phyloP scores from a whole-genome alignment of 2,113 vertebrate genomes.

The Poeciliopsis occidentalis region DNA sequence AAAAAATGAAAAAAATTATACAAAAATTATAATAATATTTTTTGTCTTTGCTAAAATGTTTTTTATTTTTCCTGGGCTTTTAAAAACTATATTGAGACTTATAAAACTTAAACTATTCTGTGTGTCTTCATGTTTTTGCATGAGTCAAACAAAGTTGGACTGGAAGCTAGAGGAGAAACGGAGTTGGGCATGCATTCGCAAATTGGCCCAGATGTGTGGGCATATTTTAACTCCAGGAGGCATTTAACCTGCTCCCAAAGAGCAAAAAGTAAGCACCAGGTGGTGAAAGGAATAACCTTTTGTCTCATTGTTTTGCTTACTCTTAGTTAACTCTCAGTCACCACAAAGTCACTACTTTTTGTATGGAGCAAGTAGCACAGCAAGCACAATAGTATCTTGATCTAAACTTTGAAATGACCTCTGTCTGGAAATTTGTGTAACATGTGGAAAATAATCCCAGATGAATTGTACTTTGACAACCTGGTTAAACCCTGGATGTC shows the following conservation, averaged over 20 bases:
- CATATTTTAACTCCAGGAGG: slow-evolving; percentile 75
- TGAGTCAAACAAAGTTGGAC: slow-evolving; percentile 3
- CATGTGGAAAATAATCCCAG: too few species aligned
- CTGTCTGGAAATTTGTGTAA: neutral
- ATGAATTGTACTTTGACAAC: too few species aligned
- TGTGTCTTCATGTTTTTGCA: neutral
- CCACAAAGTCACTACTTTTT: slow-evolving; percentile 58
- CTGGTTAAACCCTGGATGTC: too few species aligned
- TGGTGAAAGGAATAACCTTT: slow-evolving; percentile 68
- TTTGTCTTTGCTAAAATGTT: neutral
- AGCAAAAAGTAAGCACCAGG: slow-evolving; percentile 56
- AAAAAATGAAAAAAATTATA: too few species aligned
- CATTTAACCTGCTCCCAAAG: slow-evolving; percentile 50
- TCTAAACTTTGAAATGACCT: slow-evolving; percentile 52
- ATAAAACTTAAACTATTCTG: neutral
- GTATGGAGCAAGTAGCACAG: slow-evolving; percentile 43
- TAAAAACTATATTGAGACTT: neutral
- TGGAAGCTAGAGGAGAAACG: neutral
- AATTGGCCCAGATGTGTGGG: slow-evolving; percentile 72
- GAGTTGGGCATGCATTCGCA: slow-evolving; percentile 12
- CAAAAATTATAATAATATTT: too few species aligned
- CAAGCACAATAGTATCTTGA: slow-evolving; percentile 31
- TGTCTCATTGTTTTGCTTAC: slow-evolving; percentile 48
- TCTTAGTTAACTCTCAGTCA: slow-evolving; percentile 21
- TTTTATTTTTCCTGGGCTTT: neutral